Evolutionary conservation across 1,140 invertebrate species (phyloP).

Genomic region (Prorops nasuta): DNA sequence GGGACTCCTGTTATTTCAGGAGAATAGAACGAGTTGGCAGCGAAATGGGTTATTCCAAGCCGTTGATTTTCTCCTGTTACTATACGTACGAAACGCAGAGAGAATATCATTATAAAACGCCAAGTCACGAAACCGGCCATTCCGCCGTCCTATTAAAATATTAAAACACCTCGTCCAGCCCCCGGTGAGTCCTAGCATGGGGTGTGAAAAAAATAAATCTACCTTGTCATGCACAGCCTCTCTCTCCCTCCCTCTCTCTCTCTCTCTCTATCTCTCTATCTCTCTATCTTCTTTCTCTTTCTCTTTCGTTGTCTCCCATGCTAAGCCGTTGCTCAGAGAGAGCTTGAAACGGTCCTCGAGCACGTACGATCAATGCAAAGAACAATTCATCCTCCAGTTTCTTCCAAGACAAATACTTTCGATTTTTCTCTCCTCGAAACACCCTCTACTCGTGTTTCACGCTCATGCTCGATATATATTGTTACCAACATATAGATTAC

Average conservation of each 20-base stretch:
- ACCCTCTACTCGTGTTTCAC: no score
- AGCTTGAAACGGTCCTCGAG: constrained; percentile 33
- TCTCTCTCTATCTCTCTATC: constrained; percentile 13
- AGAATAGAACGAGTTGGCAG: constrained; percentile 32
- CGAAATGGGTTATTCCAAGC: constrained; percentile 47
- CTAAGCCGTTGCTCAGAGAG: constrained; percentile 26
- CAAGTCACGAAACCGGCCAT: constrained; percentile 54
- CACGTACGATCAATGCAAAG: constrained; percentile 24
- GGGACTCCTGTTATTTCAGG: constrained; percentile 30
- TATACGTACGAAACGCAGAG: constrained; percentile 47
- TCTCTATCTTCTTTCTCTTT: constrained; percentile 8
- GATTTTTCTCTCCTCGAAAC: no score
- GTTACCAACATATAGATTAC: no score
- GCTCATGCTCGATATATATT: no score
- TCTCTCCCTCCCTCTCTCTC: constrained; percentile 23
- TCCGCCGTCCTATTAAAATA: constrained; percentile 56
- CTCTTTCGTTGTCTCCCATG: constrained; percentile 38
- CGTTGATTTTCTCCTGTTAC: constrained; percentile 47
- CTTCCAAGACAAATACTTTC: no score
- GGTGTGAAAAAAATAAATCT: constrained; percentile 56
- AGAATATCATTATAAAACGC: constrained; percentile 57
- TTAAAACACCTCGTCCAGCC: constrained; percentile 55
- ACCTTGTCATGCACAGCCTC: constrained; percentile 55
- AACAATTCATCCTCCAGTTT: constrained; percentile 19
- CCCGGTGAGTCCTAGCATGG: constrained; percentile 39